phyloP scores from a whole-genome alignment of 2,888 invertebrate genomes.

The Perizoma affinitatum region DNA sequence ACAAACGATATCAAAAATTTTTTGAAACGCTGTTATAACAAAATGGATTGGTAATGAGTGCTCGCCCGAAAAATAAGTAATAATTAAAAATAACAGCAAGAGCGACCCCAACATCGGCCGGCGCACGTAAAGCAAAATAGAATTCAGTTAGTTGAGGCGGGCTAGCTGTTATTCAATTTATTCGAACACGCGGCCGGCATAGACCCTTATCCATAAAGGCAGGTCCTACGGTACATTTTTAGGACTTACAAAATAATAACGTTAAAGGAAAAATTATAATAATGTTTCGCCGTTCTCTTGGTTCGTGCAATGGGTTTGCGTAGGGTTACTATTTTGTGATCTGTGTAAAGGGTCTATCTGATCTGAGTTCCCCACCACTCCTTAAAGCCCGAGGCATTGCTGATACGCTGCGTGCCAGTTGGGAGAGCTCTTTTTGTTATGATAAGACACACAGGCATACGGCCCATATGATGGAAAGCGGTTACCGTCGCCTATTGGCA shows the following conservation, averaged over 20 bases:
- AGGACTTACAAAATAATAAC: constrained; percentile 32
- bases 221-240: constrained; percentile 44
- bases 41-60: constrained; percentile 45
- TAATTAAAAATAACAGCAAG: constrained; percentile 46
- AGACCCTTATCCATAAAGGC: constrained; percentile 57
- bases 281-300: constrained; percentile 11
- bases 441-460: no score
- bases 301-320: not conserved
- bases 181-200: constrained; percentile 44
- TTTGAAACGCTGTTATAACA: constrained; percentile 26
- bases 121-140: constrained; percentile 69
- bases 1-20: constrained; percentile 5
- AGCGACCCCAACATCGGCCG: constrained; percentile 47
- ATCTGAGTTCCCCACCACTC: constrained; percentile 14
- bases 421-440: no score
- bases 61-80: constrained; percentile 42
- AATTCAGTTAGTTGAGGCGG: constrained; percentile 72
- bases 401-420: not conserved
- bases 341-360: constrained; percentile 6
- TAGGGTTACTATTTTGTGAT: no score
- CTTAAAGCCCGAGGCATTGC: constrained; percentile 5
- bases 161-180: constrained; percentile 77
- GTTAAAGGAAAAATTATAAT: constrained; percentile 8
- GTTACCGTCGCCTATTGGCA: no score
- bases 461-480: no score